Percentiles rank a stretch among this genome's conserved stretches.
phyloP scores from a whole-genome alignment of 2,797 vertebrate species.

The Sitta carolinensis region DNA sequence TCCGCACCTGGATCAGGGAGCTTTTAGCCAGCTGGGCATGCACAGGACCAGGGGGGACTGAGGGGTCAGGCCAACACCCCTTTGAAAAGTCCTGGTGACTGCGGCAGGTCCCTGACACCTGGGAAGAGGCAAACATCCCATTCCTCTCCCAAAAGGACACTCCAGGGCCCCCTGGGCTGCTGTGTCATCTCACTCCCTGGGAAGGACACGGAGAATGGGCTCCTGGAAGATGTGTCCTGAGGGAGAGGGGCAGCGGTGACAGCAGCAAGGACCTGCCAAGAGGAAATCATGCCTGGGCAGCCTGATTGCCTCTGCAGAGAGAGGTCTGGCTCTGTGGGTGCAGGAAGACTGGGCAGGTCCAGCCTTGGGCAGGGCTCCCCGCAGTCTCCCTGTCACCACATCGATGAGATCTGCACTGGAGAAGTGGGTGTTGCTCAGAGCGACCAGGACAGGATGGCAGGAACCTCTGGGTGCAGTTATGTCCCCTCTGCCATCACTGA shows the following conservation, averaged over 20 bases:
- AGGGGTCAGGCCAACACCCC: not conserved
- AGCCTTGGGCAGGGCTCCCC: not conserved
- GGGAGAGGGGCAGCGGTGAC: not conserved
- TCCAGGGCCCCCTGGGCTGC: not conserved
- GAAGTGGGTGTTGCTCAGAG: not conserved
- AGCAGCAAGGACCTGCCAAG: not conserved
- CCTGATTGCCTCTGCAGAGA: not conserved
- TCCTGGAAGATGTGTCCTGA: not conserved
- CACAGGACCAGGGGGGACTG: not conserved
- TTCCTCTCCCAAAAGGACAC: not conserved
- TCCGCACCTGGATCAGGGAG: not conserved
- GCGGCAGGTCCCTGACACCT: not conserved
- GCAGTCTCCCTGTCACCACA: fast-evolving
- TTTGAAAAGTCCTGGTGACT: not conserved
- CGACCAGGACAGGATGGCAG: not conserved
- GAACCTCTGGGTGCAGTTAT: no score
- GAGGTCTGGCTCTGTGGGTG: not conserved
- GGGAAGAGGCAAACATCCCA: not conserved
- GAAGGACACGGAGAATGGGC: not conserved
- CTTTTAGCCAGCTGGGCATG: not conserved
- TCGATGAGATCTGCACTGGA: not conserved
- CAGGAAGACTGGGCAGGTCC: not conserved
- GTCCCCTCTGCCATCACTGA: not conserved
- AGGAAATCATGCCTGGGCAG: not conserved
- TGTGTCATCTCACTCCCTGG: not conserved